Conservation (phyloP, 2,888 invertebrate genomes). For the Bellardia bayeri region DNA sequence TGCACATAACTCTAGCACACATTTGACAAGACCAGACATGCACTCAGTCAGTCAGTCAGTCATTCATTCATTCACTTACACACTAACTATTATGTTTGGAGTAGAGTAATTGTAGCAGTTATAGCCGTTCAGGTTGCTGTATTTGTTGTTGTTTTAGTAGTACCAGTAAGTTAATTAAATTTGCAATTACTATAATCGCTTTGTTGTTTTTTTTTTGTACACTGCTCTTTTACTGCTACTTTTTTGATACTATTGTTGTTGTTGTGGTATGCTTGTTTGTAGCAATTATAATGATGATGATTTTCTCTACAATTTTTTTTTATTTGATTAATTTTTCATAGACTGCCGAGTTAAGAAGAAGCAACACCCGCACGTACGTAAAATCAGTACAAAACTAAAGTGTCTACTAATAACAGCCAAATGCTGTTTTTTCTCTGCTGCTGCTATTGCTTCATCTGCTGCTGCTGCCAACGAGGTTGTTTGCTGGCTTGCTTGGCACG, state of each 20-base stretch:
- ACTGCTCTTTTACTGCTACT: conserved; percentile 13
- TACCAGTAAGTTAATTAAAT: conserved; percentile 71
- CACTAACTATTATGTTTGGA: conserved; percentile 17
- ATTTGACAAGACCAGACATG: neutral
- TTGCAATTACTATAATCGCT: conserved; percentile 73
- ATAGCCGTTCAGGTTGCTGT: neutral
- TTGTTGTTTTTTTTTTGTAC: conserved; percentile 38
- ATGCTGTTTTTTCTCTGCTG: conserved; percentile 39
- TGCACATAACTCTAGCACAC: conserved; percentile 63
- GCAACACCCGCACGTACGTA: conserved; percentile 80
- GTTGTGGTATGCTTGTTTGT: neutral
- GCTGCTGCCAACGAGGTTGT: conserved; percentile 23
- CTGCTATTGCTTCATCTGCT: conserved; percentile 7
- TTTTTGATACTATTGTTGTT: conserved; percentile 36
- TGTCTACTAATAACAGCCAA: conserved; percentile 69
- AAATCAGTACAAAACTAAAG: conserved; percentile 81
- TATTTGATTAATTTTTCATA: conserved; percentile 70
- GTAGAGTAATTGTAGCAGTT: conserved; percentile 51
- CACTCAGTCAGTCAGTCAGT: neutral
- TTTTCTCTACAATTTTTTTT: conserved; percentile 59
- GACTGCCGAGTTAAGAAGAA: conserved; percentile 65
- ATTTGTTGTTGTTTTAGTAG: conserved; percentile 26
- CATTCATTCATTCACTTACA: conserved; percentile 40
- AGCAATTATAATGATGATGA: conserved; percentile 64
- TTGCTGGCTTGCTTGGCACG: conserved; percentile 47